Base-by-base conservation (phyloP, 2,888 invertebrate species). In the Celastrina argiolus region DNA sequence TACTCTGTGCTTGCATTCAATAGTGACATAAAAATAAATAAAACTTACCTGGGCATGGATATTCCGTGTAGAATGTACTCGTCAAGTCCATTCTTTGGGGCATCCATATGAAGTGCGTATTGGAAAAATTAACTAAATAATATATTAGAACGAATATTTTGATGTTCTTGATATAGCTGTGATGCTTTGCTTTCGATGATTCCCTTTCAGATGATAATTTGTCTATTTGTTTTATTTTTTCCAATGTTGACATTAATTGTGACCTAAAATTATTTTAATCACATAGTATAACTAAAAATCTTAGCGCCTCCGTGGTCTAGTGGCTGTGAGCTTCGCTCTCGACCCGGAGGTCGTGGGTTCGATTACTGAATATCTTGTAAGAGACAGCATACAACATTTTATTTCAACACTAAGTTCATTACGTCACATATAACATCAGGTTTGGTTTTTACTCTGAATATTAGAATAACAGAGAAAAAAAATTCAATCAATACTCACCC, bases 81-180 rank as follows among this genome's bases (percentile, higher is more conserved):
- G 64, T 51, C 2, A 56, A 26, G 56, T 65, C 51, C 34, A 65
- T 36, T 14, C 64, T 51, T 56, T 65, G 64, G 34, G 56, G 64
- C 10, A 56, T 14, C 31, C 51, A 65, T 36, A 65, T 56, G 36
- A 36, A 56, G 0, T 34, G 0, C 4, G 7, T 10, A 36, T 64
- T 51, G 5, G 14, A 14, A 8, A 22, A 64, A 18, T 22, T 64
- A 1, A 64, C 12, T 8, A 14, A 14, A n/a, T 64, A 64, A 36
- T 26, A 64, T 4, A 56, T 3, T 2, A 51, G 42, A 8, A 64
- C 26, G 5, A 64, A 28, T 51, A 51, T 56, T 26, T 64, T 64
- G 14, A 64, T 34, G 16, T 36, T 56, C 22, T 45, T 64, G 0
- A 64, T 18, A 2, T 34, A 14, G 22, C 22, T 39, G 14, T 56